Evolutionary conservation across 1,140 invertebrate species (phyloP).

Genomic region (Drosophila elegans): DNA sequence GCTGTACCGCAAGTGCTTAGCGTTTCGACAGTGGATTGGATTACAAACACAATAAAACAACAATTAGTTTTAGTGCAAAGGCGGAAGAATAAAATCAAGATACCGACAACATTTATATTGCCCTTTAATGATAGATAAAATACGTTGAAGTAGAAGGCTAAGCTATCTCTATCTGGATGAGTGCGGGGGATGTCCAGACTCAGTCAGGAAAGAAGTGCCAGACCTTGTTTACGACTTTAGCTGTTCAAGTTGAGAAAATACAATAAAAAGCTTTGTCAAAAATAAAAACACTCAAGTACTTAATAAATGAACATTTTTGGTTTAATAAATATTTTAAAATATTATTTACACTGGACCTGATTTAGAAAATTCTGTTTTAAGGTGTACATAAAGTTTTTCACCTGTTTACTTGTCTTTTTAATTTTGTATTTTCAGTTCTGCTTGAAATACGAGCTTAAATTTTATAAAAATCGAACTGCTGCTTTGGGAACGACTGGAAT

Average conservation of each 20-base stretch:
- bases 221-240: background rate
- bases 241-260: constrained; percentile 11
- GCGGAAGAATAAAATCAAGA: constrained; percentile 20
- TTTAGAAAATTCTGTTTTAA: too few species aligned
- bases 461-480: too few species aligned
- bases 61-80: constrained; percentile 59
- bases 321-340: too few species aligned
- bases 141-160: background rate
- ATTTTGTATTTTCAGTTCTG: too few species aligned
- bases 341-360: too few species aligned
- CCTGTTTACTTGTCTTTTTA: too few species aligned
- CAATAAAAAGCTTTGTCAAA: background rate
- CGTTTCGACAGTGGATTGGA: constrained; percentile 40
- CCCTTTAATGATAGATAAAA: constrained; percentile 21
- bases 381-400: too few species aligned
- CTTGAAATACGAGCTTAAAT: too few species aligned
- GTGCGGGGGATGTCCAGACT: background rate
- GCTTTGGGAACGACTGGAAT: too few species aligned
- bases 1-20: constrained; percentile 25
- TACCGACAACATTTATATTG: constrained; percentile 12
- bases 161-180: background rate
- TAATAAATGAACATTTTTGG: too few species aligned
- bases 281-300: too few species aligned
- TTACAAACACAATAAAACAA: constrained; percentile 61
- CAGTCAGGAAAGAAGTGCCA: constrained; percentile 2